phyloP scores from a whole-genome alignment of 2,888 invertebrate genomes.

The Imbricaverruca yamaguchii region DNA sequence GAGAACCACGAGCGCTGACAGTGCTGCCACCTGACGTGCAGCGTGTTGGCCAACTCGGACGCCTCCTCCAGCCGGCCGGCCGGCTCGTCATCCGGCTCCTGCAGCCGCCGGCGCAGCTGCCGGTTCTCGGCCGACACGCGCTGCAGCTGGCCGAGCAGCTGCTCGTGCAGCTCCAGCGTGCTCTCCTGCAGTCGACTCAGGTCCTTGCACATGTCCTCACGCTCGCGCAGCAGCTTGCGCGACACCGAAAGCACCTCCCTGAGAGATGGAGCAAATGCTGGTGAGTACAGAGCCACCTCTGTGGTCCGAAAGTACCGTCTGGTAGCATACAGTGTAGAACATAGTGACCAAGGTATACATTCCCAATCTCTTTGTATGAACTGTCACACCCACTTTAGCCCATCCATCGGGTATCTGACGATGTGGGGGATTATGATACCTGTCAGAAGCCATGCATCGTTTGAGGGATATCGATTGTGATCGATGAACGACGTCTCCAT shows the following conservation, averaged over 20 bases:
- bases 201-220: slow-evolving; percentile 38
- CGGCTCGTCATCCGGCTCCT: slow-evolving; percentile 5
- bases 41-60: slow-evolving; percentile 31
- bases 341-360: too few species aligned
- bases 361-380: too few species aligned
- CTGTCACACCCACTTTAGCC: too few species aligned
- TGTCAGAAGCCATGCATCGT: too few species aligned
- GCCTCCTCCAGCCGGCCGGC: slow-evolving; percentile 33
- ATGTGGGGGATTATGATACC: too few species aligned
- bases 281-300: neutral
- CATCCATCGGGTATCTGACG: too few species aligned
- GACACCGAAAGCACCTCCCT: slow-evolving; percentile 39
- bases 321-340: too few species aligned
- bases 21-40: slow-evolving; percentile 36
- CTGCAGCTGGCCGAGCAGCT: slow-evolving; percentile 21
- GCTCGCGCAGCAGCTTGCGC: slow-evolving; percentile 39
- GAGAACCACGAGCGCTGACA: slow-evolving; percentile 36
- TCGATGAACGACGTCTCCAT: too few species aligned
- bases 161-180: slow-evolving; percentile 35
- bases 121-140: slow-evolving; percentile 25
- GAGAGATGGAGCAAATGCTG: neutral
- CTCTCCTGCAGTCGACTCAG: slow-evolving; percentile 35
- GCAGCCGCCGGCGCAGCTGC: slow-evolving; percentile 19
- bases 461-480: too few species aligned
- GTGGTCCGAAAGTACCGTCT: too few species aligned